Evolutionary conservation across 2,113 vertebrate species (phyloP), one percentile per base, ranked within the genome.

Genomic region (Junco hyemalis): DNA sequence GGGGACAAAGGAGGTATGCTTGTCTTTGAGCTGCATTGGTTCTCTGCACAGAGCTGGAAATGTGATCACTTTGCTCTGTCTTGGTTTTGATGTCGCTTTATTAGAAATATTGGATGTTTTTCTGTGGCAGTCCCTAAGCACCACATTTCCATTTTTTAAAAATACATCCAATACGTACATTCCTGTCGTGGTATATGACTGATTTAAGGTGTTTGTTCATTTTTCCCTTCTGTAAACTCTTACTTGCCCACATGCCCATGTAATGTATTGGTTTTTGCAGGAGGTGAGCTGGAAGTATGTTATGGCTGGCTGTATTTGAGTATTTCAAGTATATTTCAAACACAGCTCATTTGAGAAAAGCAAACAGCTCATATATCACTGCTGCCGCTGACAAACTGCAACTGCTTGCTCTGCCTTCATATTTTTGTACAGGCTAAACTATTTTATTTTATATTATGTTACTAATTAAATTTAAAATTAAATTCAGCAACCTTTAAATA

Each of bases 1-100:
- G 99, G 99, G 45, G 97, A 98, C 73, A 99, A 98, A 87, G 98
- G 98, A 59, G 99, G 99, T 99, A 88, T 93, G 97, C 64, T 70
- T 61, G 45, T 51, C 3, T 76, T 31, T 7, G 47, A 22, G 33
- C 17, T 20, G 36, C 19, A 3, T 12, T 45, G 36, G 1, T 42
- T 89, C 38, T 22, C n/a, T 33, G 8, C 56, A 20, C 7, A 11
- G 10, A 74, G 53, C 2, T 60, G 35, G 18, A 72, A 68, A 31
- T 64, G 50, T 12, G 26, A 19, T 76, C 8, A 11, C 2, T 78
- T 92, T 51, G 42, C 33, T 90, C 14, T 81, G 17, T 64, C 51
- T 45, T 38, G 5, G 14, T 87, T 88, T 76, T 71, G 28, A 44
- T 71, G 12, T 76, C 4, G 8, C 18, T 74, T 45, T 20, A 33